Base-by-base conservation (phyloP, 2,113 vertebrate species). In the Larimichthys polyactis region DNA sequence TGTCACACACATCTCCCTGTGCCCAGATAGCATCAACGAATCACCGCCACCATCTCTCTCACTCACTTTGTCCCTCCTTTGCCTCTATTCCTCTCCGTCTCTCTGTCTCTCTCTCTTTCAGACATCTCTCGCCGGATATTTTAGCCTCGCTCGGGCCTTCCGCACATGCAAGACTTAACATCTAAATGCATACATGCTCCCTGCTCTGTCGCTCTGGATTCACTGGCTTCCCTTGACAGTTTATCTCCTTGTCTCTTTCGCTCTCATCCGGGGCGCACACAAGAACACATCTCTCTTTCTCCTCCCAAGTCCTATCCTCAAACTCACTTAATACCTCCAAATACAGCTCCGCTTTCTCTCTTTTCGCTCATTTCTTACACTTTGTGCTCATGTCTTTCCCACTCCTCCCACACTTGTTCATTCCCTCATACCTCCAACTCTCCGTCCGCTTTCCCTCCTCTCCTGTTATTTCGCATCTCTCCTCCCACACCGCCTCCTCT, bases 1-100 rank as follows among this genome's bases (percentile, higher is more conserved):
- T 96, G 94, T 96, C 94, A 92, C 94, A 91, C 91, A 90, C 94
- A 90, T 94, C 93, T 94, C 89, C 87, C 83, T 82, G 76, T 66
- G 83, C 92, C 67, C 85, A 88, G 95, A 96, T 95, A 96, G 88
- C 91, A 95, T 95, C 94, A 20, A 69, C 73, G 69, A 92, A 94
- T 94, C 94, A 88, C 78, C 74, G 46, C 93, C 93, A 86, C 91
- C 94, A 93, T 94, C 87, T 90, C 91, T 32, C 84, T 87, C 70
- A 62, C 86, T 88, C 86, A 77, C 84, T 90, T 77, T 82, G 79
- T 75, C 76, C 79, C 68, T 82, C 36, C 55, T 85, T 78, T 87
- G 63, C 75, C 78, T 46, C 67, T 2, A 44, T 22, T 77, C 10
- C 78, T 29, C 82, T 29, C 78, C 24, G 80, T 24, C 7, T 8